These are phyloP conservation scores for Lacanobia oleracea DNA, from an alignment of 2,888 invertebrate genomes.

Conservation along the genomic window DNA sequence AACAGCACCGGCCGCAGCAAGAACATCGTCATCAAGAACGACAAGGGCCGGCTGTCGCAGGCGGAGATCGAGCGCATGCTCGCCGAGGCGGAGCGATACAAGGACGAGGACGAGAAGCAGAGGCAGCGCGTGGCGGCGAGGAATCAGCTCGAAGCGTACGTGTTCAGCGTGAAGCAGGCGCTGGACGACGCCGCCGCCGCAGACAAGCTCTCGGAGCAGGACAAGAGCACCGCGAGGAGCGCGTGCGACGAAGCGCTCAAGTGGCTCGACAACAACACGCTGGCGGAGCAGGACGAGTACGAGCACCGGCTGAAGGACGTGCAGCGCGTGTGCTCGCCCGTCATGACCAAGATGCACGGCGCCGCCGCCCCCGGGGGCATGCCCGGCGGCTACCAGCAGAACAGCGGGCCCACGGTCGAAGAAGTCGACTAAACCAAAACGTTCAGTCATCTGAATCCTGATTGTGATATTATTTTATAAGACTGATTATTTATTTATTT, in stretches of 20 bases:
- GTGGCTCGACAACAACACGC: conserved; percentile 93
- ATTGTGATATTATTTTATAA: conserved; percentile 43
- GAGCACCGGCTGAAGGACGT: conserved; percentile 91
- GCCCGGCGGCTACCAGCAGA: conserved; percentile 57
- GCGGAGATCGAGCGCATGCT: conserved; percentile 96
- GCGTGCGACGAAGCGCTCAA: conserved; percentile 91
- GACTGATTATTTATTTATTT: conserved; percentile 52
- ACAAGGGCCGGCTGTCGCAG: conserved; percentile 95
- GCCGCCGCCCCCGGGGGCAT: conserved; percentile 43
- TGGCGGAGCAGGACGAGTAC: conserved; percentile 92
- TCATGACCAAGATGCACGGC: conserved; percentile 91
- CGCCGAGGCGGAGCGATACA: conserved; percentile 93
- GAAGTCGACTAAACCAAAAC: conserved; percentile 77
- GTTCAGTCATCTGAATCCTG: neutral
- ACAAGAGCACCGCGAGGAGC: conserved; percentile 88
- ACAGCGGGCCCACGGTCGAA: conserved; percentile 78
- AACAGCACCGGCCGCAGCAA: conserved; percentile 92
- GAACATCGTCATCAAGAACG: conserved; percentile 95
- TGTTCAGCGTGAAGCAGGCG: conserved; percentile 93
- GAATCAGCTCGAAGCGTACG: conserved; percentile 93
- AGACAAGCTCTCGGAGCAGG: conserved; percentile 91
- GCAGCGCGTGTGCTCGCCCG: conserved; percentile 90
- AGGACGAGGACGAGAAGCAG: conserved; percentile 93
- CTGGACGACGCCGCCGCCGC: conserved; percentile 89
- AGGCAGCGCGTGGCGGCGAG: conserved; percentile 92